phyloP scores from a whole-genome alignment of 2,113 vertebrate species.

The Pseudolaguvia tuberculata region DNA sequence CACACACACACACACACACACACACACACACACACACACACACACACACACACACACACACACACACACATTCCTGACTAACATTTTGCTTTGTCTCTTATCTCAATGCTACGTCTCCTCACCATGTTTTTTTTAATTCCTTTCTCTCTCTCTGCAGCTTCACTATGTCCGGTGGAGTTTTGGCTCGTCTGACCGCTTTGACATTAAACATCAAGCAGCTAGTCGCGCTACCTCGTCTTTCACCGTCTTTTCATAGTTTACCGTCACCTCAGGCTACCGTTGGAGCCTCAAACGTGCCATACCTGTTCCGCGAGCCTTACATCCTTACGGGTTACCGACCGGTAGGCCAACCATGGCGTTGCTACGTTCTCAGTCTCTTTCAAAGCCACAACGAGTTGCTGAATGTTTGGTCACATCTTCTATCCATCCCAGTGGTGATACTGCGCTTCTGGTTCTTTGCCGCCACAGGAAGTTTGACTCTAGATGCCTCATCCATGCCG shows the following conservation, averaged over 20 bases:
- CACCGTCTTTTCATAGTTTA: constrained; percentile 68
- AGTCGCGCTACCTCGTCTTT: constrained; percentile 69
- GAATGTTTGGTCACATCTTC: constrained; percentile 89
- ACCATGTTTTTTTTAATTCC: neutral
- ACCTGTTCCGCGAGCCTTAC: constrained; percentile 86
- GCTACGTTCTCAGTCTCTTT: constrained; percentile 87
- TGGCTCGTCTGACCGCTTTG: constrained; percentile 76
- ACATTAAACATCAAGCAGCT: constrained; percentile 77
- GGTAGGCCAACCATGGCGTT: constrained; percentile 77
- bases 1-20: too few species aligned
- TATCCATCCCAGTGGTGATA: constrained; percentile 74
- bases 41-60: neutral
- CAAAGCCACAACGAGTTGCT: constrained; percentile 89
- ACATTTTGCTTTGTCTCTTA: neutral
- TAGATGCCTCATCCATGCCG: constrained; percentile 67
- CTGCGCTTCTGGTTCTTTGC: constrained; percentile 76
- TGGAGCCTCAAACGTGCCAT: constrained; percentile 73
- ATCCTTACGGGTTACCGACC: constrained; percentile 84
- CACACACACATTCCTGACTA: neutral
- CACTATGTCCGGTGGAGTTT: constrained; percentile 52
- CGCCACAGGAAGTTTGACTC: constrained; percentile 59
- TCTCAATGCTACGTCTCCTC: neutral
- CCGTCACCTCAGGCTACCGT: constrained; percentile 69
- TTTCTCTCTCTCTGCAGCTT: neutral
- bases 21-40: neutral